Conservation (phyloP, 2,113 vertebrate species). For the Microtus pennsylvanicus region DNA sequence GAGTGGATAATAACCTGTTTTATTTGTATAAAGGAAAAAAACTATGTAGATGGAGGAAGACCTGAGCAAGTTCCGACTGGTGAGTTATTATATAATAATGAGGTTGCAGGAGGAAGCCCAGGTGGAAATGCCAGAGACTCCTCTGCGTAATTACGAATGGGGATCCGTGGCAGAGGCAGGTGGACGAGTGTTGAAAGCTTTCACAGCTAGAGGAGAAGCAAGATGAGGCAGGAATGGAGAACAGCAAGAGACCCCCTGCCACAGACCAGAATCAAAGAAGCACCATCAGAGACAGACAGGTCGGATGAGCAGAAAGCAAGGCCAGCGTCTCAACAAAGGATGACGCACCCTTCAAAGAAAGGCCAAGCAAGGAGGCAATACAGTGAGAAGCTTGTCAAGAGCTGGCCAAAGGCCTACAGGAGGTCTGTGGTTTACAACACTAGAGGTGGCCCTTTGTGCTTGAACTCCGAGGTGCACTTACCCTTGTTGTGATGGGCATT, state of each 20-base stretch:
- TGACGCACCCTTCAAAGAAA: background rate
- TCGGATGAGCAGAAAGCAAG: background rate
- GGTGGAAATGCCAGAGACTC: constrained; percentile 58
- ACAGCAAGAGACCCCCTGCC: background rate
- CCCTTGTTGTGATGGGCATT: background rate
- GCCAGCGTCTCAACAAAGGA: background rate
- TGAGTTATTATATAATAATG: constrained; percentile 68
- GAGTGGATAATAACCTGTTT: background rate
- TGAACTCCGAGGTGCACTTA: background rate
- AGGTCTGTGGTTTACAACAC: background rate
- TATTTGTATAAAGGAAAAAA: constrained; percentile 54
- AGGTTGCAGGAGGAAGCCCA: constrained; percentile 49
- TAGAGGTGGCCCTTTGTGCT: background rate
- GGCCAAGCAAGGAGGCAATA: background rate
- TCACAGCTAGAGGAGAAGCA: constrained; percentile 28
- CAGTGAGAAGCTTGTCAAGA: background rate
- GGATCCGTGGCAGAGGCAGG: background rate
- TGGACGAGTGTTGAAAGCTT: background rate
- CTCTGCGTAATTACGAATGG: constrained; percentile 64
- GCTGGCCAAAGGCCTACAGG: background rate
- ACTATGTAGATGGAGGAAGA: constrained; percentile 11
- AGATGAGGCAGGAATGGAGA: constrained; percentile 56
- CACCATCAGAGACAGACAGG: accelerated
- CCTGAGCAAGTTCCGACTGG: constrained; percentile 70
- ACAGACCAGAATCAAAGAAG: background rate